Evolutionary conservation across 2,113 vertebrate genomes (phyloP).

Genomic region (Hyla sarda): DNA sequence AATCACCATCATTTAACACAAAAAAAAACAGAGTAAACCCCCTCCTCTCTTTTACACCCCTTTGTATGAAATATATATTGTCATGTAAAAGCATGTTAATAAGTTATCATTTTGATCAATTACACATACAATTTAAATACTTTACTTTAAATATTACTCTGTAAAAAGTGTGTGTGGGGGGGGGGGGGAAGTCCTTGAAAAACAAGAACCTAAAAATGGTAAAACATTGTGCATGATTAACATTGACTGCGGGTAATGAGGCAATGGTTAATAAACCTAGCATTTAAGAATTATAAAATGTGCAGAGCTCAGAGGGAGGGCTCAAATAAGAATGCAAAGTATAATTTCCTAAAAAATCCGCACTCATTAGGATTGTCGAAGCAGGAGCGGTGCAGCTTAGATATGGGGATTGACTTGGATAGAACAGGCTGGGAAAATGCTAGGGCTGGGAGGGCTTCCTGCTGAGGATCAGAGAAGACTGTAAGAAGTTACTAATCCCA

Average conservation of each 20-base stretch:
- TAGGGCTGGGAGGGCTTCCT: slow-evolving; percentile 37
- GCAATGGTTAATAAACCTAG: slow-evolving; percentile 23
- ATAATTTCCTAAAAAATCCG: slow-evolving; percentile 55
- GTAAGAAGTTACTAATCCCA: slow-evolving; percentile 51
- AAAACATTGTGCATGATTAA: slow-evolving; percentile 20
- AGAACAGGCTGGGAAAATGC: slow-evolving; percentile 51
- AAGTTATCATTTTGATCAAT: no score
- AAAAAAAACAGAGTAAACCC: no score
- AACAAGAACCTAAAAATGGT: neutral
- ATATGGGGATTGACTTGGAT: slow-evolving; percentile 54
- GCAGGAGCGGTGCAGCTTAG: slow-evolving; percentile 41
- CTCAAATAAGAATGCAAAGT: slow-evolving; percentile 32
- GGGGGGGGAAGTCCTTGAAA: slow-evolving; percentile 13
- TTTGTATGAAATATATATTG: no score
- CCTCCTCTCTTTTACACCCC: no score
- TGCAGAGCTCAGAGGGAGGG: slow-evolving; percentile 31
- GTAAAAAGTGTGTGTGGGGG: no score
- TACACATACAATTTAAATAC: neutral
- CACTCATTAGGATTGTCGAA: slow-evolving; percentile 32
- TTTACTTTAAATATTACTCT: neutral
- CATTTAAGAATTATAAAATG: slow-evolving; percentile 49
- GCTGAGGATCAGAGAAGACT: slow-evolving; percentile 41
- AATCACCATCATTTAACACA: no score
- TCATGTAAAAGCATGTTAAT: no score
- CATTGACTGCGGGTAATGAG: slow-evolving; percentile 34